Conservation (phyloP, 2,888 invertebrate genomes). For the Cryptocephalus primarius region DNA sequence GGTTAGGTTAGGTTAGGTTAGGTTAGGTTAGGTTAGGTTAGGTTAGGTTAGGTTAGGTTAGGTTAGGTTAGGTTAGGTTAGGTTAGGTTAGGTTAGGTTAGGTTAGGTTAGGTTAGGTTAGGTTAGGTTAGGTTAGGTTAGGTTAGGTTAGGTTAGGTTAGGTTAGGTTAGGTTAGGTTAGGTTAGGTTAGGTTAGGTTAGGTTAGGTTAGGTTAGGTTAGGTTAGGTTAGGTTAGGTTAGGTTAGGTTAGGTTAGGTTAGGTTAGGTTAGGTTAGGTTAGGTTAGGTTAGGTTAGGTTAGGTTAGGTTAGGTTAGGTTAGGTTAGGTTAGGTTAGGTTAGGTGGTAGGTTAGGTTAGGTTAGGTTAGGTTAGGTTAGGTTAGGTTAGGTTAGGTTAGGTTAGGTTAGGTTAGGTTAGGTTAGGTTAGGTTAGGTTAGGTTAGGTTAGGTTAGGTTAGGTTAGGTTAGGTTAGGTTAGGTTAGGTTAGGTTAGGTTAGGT, state of each 20-base stretch:
- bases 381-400: background rate
- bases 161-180: slow-evolving; percentile 5
- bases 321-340: slow-evolving; percentile 1
- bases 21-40: slow-evolving; percentile 7
- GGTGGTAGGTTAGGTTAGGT: slow-evolving; percentile 5
- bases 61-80: slow-evolving; percentile 8
- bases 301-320: slow-evolving; percentile 1
- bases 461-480: slow-evolving; percentile 1
- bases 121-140: slow-evolving; percentile 5
- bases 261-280: slow-evolving; percentile 15
- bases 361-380: slow-evolving; percentile 1
- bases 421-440: slow-evolving; percentile 2
- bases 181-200: slow-evolving; percentile 5
- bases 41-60: slow-evolving; percentile 6
- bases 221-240: slow-evolving; percentile 3
- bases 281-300: background rate
- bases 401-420: slow-evolving; percentile 2
- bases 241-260: slow-evolving; percentile 15
- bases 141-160: slow-evolving; percentile 6
- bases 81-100: slow-evolving; percentile 8
- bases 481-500: slow-evolving; percentile 2
- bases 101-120: slow-evolving; percentile 5
- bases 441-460: slow-evolving; percentile 2
- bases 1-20: slow-evolving; percentile 7
- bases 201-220: slow-evolving; percentile 2